phyloP scores from a whole-genome alignment of 2,113 vertebrate species.

The Caranx ignobilis region DNA sequence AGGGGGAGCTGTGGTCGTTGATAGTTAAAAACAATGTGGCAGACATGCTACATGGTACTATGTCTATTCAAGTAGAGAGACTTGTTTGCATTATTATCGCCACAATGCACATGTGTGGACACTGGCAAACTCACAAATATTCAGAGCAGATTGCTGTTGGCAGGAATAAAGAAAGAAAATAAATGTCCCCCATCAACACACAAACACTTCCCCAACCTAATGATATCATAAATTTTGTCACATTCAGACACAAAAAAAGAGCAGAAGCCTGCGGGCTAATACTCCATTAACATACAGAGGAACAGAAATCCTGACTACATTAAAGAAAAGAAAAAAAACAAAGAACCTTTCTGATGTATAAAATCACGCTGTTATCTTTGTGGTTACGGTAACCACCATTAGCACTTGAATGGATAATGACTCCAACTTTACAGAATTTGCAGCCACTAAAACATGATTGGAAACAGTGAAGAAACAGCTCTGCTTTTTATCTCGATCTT shows the following conservation, averaged over 20 bases:
- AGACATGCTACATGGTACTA: conserved; percentile 4
- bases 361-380: not conserved
- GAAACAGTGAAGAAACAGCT: not conserved
- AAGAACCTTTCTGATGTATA: not conserved
- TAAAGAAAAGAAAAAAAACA: conserved; percentile 7
- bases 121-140: conserved; percentile 42
- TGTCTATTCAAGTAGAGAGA: conserved; percentile 18
- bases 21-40: conserved; percentile 34
- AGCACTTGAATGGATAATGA: not conserved
- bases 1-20: conserved; percentile 29
- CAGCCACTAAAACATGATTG: not conserved
- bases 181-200: conserved; percentile 18
- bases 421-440: not conserved
- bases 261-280: not conserved
- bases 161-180: conserved; percentile 27
- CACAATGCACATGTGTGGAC: conserved; percentile 43
- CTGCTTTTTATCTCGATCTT: not conserved
- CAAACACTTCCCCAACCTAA: conserved; percentile 13
- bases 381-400: not conserved
- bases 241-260: conserved; percentile 12
- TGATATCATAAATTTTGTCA: conserved; percentile 30
- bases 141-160: conserved; percentile 24
- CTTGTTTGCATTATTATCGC: conserved; percentile 42
- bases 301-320: not conserved
- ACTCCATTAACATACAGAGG: not conserved